Percentiles rank a stretch among this genome's conserved stretches.
Conservation (phyloP, 2,888 invertebrate genomes). For the Stenchaetothrips biformis region DNA sequence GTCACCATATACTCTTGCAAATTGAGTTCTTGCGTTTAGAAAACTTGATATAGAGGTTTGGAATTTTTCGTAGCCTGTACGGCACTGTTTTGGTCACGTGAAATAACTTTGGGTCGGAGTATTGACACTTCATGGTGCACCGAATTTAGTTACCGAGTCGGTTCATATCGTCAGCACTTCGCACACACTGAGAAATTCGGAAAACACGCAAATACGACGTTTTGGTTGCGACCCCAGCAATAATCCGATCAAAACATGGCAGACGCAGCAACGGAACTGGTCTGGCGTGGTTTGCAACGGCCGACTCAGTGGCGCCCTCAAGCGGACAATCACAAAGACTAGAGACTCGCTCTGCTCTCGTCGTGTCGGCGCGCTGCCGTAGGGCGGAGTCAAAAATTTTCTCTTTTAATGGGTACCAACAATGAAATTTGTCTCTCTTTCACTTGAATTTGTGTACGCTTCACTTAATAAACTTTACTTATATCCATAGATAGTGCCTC, state of each 20-base stretch:
- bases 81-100: constrained; percentile 24
- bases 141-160: constrained; percentile 4
- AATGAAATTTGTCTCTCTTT: background rate
- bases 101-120: constrained; percentile 20
- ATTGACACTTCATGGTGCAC: constrained; percentile 23
- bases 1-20: constrained; percentile 12
- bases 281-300: constrained; percentile 18
- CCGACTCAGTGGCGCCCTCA: constrained; percentile 7
- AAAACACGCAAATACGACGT: background rate
- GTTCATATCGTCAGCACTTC: background rate
- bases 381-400: too few species aligned
- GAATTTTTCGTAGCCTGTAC: constrained; percentile 23
- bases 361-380: too few species aligned
- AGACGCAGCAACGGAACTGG: constrained; percentile 18
- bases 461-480: constrained; percentile 2
- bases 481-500: background rate
- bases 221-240: background rate
- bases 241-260: constrained; percentile 24
- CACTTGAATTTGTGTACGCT: background rate
- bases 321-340: background rate
- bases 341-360: too few species aligned
- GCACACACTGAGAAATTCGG: background rate
- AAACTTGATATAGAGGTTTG: constrained; percentile 20
- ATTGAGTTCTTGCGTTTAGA: constrained; percentile 19
- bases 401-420: background rate